phyloP scores from a whole-genome alignment of 35 echinoderm and acorn worm species.

The Apostichopus californicus region DNA sequence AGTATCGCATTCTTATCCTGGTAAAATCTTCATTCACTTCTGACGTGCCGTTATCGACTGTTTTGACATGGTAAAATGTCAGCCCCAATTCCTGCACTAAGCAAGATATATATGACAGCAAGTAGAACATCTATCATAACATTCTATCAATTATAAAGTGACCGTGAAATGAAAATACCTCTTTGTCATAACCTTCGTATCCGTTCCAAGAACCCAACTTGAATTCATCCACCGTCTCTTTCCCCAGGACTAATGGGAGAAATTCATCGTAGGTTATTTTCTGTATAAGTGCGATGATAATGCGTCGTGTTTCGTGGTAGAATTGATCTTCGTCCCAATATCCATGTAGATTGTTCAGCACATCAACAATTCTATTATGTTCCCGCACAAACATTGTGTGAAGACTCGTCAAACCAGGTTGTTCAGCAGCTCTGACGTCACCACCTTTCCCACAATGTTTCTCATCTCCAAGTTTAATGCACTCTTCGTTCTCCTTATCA shows the following conservation, averaged over 20 bases:
- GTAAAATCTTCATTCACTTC: too few relatives aligned
- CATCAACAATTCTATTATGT: not conserved
- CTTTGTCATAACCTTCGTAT: constrained; percentile 13
- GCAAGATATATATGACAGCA: too few relatives aligned
- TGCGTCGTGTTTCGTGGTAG: constrained; percentile 1
- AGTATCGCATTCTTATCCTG: too few relatives aligned
- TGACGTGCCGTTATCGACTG: too few relatives aligned
- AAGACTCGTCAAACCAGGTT: constrained; percentile 10
- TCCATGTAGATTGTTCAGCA: not conserved
- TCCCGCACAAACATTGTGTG: constrained; percentile 20
- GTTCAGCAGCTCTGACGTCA: constrained; percentile 21
- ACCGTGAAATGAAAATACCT: not conserved
- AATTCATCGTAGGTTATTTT: constrained; percentile 22
- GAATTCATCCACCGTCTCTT: not conserved
- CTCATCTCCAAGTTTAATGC: not conserved
- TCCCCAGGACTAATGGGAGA: not conserved
- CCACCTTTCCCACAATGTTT: constrained; percentile 9
- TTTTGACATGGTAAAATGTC: too few relatives aligned
- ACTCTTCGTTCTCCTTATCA: not conserved
- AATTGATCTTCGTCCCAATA: not conserved
- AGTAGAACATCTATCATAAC: too few relatives aligned
- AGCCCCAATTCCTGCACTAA: too few relatives aligned
- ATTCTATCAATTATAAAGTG: too few relatives aligned
- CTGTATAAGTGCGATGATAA: not conserved
- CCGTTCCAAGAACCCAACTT: not conserved